These are phyloP conservation scores for Delia radicum DNA, from an alignment of 1,140 invertebrate genomes.

Conservation along the genomic window DNA sequence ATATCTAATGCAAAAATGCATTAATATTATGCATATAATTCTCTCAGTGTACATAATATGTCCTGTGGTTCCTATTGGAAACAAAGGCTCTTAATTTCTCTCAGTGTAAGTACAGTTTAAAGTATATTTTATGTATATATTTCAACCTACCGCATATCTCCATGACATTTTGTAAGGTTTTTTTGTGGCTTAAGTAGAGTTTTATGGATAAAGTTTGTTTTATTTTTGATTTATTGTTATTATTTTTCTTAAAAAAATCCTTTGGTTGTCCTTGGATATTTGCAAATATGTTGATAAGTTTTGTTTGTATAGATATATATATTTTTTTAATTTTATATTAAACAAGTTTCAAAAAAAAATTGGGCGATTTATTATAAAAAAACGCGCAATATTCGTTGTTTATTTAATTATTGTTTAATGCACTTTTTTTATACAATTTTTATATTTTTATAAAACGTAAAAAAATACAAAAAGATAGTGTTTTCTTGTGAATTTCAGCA, in stretches of 20 bases:
- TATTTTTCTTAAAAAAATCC: not conserved
- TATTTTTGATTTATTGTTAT: not conserved
- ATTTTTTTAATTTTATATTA: not conserved
- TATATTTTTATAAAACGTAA: not conserved
- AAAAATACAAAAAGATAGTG: not conserved
- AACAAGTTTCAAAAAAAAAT: not conserved
- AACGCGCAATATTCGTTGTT: slow-evolving; percentile 19
- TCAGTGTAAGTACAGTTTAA: too few species aligned
- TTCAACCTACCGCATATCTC: slow-evolving; percentile 50
- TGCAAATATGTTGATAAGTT: not conserved
- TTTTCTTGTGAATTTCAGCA: not conserved
- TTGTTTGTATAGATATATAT: not conserved
- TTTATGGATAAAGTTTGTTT: not conserved
- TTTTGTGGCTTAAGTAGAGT: slow-evolving; percentile 12
- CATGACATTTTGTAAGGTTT: slow-evolving; percentile 44
- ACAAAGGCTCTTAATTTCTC: too few species aligned
- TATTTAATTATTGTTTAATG: slow-evolving; percentile 13
- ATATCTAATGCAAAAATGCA: too few species aligned
- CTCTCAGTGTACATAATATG: too few species aligned
- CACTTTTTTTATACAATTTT: slow-evolving; percentile 7
- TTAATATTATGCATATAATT: too few species aligned
- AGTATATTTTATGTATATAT: too few species aligned
- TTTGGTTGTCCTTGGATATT: slow-evolving; percentile 9
- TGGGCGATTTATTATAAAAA: not conserved
- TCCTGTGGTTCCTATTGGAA: too few species aligned